Evolutionary conservation across 2,888 invertebrate species (phyloP), one percentile per base, ranked within the genome.

Genomic region (Hesperia comma): DNA sequence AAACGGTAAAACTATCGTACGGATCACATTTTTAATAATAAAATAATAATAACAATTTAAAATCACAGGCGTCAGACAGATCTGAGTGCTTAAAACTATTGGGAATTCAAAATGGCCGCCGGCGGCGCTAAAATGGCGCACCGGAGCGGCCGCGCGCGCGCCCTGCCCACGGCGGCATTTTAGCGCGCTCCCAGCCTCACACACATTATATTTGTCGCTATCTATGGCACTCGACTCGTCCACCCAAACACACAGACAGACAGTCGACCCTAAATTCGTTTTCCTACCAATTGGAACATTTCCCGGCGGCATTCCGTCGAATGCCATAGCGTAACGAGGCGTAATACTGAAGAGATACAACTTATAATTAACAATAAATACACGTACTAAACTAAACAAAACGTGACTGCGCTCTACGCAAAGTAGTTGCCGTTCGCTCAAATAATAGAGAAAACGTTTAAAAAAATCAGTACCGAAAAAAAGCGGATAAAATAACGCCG

Each of bases 61-160:
- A 91, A 91, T 91, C 90, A 92, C 91, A 91, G 90, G 84, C 82
- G 70, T 72, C 69, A 73, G 77, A 84, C 79, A 84, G 83, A 84
- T 84, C 82, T 75, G 79, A 78, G 76, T 72, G 74, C 90, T 88
- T 90, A 90, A 78, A 85, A 80, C 84, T 91, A 90, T 77, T 76
- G 77, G 79, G 76, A 80, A 81, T 77, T 67, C 72, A 77, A 79
- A 72, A 77, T 74, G 75, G 77, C 74, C 64, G 73, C 67, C 68
- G 70, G 69, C 69, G 71, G 51, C 63, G 74, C 72, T 74, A 72
- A 72, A 66, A 68, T 70, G 69, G 37, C 70, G 74, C 71, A 67
- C 41, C 26, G 21, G 17, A 17, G 68, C 17, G 15, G 17, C 6
- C 2, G 3, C 41, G 37, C 32, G 69, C 53, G 21, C 32, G 57